Conservation (phyloP, 2,797 vertebrate species). For the Poecile montanus region DNA sequence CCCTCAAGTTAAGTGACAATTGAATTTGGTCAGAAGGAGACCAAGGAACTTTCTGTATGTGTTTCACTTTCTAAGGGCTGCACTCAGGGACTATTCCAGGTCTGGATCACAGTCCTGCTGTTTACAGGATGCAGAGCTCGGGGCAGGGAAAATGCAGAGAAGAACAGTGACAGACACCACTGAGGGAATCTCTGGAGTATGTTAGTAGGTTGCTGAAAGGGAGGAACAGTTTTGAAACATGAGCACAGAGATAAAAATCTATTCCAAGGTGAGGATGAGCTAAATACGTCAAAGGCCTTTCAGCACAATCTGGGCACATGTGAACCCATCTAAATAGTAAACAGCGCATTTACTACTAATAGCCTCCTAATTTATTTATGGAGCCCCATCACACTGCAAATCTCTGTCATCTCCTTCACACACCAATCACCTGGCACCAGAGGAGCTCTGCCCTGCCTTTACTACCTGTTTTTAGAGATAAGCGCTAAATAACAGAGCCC, state of each 20-base stretch:
- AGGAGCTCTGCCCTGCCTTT: background rate
- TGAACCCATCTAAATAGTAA: conserved; percentile 19
- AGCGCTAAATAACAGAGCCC: background rate
- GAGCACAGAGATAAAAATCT: conserved; percentile 50
- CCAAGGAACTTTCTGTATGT: background rate
- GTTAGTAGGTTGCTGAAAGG: background rate
- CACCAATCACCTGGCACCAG: background rate
- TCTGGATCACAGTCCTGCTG: background rate
- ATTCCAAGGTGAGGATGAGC: conserved; percentile 49
- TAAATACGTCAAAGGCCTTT: conserved; percentile 38
- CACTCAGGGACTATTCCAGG: background rate
- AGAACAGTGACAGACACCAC: background rate
- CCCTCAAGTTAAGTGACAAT: background rate
- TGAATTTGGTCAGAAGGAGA: background rate
- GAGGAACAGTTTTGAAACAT: conserved; percentile 29
- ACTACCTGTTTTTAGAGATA: background rate
- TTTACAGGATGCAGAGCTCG: background rate
- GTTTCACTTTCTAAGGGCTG: background rate
- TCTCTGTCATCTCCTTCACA: background rate
- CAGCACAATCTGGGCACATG: background rate
- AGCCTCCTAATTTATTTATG: conserved; percentile 24
- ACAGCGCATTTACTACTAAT: conserved; percentile 5
- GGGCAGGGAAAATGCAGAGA: background rate
- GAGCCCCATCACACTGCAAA: background rate
- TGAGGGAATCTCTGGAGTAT: background rate